Evolutionary conservation across 1,140 invertebrate species (phyloP).

Genomic region (Drosophila equinoxialis): DNA sequence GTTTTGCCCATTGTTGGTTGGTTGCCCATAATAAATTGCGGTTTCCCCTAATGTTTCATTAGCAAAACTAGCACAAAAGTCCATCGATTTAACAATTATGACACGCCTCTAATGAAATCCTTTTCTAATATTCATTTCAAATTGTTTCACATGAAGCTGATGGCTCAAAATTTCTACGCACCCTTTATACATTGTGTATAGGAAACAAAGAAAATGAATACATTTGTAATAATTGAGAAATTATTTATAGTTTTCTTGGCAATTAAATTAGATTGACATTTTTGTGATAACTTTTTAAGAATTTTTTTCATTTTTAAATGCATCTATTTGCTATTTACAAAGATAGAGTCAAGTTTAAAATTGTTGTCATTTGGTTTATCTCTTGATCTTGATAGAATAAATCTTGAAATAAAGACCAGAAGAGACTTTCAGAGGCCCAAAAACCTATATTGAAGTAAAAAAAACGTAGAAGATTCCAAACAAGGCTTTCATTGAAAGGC

Average conservation of each 20-base stretch:
- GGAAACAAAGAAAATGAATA: neutral
- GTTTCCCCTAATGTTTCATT: neutral
- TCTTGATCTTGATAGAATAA: too few relatives aligned
- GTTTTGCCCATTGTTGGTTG: neutral
- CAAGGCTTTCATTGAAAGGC: too few relatives aligned
- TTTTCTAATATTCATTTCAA: too few relatives aligned
- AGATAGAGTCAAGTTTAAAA: too few relatives aligned
- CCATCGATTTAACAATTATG: neutral
- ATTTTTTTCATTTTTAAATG: neutral
- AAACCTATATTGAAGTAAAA: too few relatives aligned
- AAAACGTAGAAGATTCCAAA: too few relatives aligned
- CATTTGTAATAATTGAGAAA: neutral
- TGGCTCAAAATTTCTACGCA: neutral
- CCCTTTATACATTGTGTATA: neutral
- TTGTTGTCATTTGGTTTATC: too few relatives aligned
- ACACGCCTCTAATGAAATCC: too few relatives aligned
- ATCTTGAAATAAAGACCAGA: too few relatives aligned
- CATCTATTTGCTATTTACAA: too few relatives aligned
- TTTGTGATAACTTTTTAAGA: neutral
- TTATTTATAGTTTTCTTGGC: conserved; percentile 3
- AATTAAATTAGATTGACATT: conserved; percentile 6
- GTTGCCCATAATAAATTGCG: neutral
- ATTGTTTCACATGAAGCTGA: neutral
- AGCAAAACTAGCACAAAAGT: conserved; percentile 5
- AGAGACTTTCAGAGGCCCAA: too few relatives aligned